Base-by-base conservation (phyloP, 2,888 invertebrate species). In the Noctua comes region DNA sequence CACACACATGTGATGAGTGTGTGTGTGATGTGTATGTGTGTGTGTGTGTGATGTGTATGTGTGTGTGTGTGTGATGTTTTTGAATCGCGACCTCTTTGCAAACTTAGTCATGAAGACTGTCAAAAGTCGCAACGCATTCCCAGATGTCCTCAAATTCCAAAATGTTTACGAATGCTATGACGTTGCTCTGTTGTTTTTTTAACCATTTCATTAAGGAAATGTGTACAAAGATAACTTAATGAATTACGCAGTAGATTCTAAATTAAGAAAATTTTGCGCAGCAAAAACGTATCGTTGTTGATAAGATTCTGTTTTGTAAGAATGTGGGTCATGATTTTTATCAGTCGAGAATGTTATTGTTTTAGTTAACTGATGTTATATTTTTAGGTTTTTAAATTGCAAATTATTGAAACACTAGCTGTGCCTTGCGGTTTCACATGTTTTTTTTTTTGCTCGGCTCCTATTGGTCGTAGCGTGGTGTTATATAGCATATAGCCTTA, bases 181-280 rank as follows among this genome's bases (percentile, higher is more conserved):
- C 86, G 70, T 70, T 64, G 21, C 13, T 8, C 6, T 31, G 43
- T 71, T 79, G 48, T 79, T 64, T 2, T 18, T 64, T 2, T 18
- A 57, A n/a, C 59, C 8, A 68, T 71, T 71, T 57, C 62, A 71
- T 72, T 59, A 31, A 36, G 70, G 86, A 82, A 82, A 69, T 57
- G 27, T 59, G 10, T n/a, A 54, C 59, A 46, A 21, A 79, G 84
- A 86, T 79, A 86, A 79, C 16, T 40, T 3, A 0, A 18, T 27
- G 18, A 57, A 72, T 76, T 83, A 83, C 87, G 84, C 87, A 86
- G 31, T 57, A 18, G 24, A 24, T 76, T 79, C 76, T 80, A 83
- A 74, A 74, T 51, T 62, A 62, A 83, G 71, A 72, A 36, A 57
- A 59, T 74, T 84, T 73, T 84, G 54, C 87, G 77, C 81, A 74